Base-by-base conservation (phyloP, 2,888 invertebrate species). In the Ditula angustiorana region DNA sequence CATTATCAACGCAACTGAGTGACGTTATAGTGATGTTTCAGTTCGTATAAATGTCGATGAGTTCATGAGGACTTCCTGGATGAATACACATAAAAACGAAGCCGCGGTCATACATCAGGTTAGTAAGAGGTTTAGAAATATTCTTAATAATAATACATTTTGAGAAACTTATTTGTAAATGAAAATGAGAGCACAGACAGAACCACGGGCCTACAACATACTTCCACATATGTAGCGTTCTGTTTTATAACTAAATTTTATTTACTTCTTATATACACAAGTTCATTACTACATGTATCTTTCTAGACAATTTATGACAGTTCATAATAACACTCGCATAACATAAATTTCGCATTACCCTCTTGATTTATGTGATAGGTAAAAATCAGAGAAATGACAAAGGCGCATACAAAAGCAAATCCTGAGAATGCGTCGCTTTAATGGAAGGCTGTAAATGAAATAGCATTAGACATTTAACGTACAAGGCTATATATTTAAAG, bases 401-500 rank as follows among this genome's bases (percentile, higher is more conserved):
- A 52, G 56, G 52, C 58, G 50, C 59, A 67, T 66, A 69, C 46
- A 67, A 61, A 56, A 67, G 55, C 57, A 62, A 71, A 64, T 13
- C 57, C 53, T 49, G 49, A 56, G 57, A 61, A 64, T 62, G 75
- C 77, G 74, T 75, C 74, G 74, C 68, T 75, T 78, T 80, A 82
- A 82, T 82, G 77, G 80, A 72, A 73, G 73, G 78, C 81, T 78
- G 83, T 78, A 85, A 87, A 87, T 84, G 86, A 86, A 87, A 89
- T 84, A 81, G 81, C 87, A 86, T 89, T 87, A 87, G 87, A 86
- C 88, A 86, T 88, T 87, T 87, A 89, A 85, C 77, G 83, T 86
- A 86, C 88, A 88, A 86, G 83, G 85, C 88, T 88, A 88, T 88
- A 90, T 87, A 88, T 88, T 87, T 86, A 81, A 85, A 87, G 85